These are phyloP conservation scores for Toxonevra muliebris DNA, from an alignment of 2,888 invertebrate species.

Conservation along the genomic window DNA sequence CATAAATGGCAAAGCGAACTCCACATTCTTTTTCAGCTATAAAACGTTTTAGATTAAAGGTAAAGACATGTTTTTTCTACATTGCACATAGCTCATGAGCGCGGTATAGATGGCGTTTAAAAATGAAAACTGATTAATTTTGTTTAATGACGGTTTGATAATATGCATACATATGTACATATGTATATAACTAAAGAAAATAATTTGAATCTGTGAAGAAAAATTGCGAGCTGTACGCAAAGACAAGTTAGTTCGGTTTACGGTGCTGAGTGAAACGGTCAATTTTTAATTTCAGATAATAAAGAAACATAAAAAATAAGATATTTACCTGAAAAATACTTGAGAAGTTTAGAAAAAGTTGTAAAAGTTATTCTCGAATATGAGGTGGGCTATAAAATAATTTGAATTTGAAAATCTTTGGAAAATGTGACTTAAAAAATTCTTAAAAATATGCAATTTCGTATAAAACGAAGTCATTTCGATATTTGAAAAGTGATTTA, in stretches of 20 bases:
- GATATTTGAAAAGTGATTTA: neutral
- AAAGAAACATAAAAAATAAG: neutral
- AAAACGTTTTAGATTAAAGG: too few species aligned
- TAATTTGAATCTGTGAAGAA: slow-evolving; percentile 28
- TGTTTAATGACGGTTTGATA: too few species aligned
- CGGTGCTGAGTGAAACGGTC: slow-evolving; percentile 58
- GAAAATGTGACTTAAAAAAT: slow-evolving; percentile 6
- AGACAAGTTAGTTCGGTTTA: slow-evolving; percentile 54
- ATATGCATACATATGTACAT: slow-evolving; percentile 6
- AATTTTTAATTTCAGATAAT: slow-evolving; percentile 16
- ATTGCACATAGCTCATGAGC: too few species aligned
- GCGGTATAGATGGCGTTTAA: too few species aligned
- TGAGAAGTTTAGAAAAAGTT: too few species aligned
- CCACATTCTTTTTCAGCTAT: too few species aligned
- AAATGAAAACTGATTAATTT: neutral
- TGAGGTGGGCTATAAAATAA: neutral
- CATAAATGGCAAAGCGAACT: too few species aligned
- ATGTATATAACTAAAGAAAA: neutral
- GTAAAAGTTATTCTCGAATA: neutral
- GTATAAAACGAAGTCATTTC: neutral
- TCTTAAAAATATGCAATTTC: neutral
- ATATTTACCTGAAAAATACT: too few species aligned
- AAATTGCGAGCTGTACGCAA: slow-evolving; percentile 38
- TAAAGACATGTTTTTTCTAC: too few species aligned
- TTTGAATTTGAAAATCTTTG: neutral